Evolutionary conservation across 2,113 vertebrate species (phyloP).

Genomic region (Dromiciops gliroides): DNA sequence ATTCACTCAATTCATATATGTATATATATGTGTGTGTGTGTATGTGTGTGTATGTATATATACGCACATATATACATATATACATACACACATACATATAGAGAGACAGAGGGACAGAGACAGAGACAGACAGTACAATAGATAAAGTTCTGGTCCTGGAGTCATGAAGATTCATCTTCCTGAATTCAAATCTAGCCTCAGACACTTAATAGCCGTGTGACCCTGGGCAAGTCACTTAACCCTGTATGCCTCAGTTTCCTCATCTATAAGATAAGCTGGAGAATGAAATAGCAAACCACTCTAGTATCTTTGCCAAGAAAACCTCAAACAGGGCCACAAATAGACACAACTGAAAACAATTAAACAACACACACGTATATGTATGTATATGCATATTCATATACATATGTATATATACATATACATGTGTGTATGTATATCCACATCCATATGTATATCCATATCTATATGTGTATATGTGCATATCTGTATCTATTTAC

Average conservation of each 20-base stretch:
- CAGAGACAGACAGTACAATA: too few relatives aligned
- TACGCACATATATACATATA: too few relatives aligned
- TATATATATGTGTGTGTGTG: too few relatives aligned
- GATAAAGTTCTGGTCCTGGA: too few relatives aligned
- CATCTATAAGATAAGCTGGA: neutral
- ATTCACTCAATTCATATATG: too few relatives aligned
- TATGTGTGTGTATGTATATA: too few relatives aligned
- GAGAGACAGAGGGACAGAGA: too few relatives aligned
- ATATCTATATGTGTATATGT: neutral
- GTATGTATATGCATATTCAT: too few relatives aligned
- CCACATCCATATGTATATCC: neutral
- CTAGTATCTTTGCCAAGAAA: neutral
- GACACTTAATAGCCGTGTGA: neutral
- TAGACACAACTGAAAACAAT: neutral
- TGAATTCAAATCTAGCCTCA: too few relatives aligned
- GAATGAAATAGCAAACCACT: neutral
- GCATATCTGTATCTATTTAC: neutral
- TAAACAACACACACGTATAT: neutral
- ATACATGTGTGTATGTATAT: neutral
- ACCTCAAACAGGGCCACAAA: neutral
- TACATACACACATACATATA: too few relatives aligned
- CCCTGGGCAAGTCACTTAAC: neutral
- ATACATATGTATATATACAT: too few relatives aligned
- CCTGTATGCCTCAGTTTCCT: neutral
- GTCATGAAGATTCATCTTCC: too few relatives aligned